These are phyloP conservation scores for Bombus affinis DNA, from an alignment of 1,140 invertebrate genomes.

Conservation along the genomic window DNA sequence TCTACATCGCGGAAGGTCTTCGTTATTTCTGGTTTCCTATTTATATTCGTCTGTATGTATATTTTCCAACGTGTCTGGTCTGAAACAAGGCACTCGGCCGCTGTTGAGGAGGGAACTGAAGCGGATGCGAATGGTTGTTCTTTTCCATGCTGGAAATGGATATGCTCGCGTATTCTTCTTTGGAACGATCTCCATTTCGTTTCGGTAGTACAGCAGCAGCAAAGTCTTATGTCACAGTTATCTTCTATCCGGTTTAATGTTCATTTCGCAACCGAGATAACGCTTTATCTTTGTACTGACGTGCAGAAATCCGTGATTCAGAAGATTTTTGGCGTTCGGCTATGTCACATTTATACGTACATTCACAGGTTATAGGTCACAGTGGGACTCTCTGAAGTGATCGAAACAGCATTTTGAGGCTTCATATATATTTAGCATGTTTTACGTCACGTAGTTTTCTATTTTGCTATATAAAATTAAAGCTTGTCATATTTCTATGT, in stretches of 20 bases:
- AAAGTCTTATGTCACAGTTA: constrained; percentile 11
- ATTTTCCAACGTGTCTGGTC: constrained; percentile 4
- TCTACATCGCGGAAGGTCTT: neutral
- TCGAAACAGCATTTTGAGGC: too few relatives aligned
- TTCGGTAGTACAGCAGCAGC: neutral
- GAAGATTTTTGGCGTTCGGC: neutral
- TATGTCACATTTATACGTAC: too few relatives aligned
- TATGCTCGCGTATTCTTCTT: constrained; percentile 33
- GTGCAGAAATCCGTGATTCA: neutral
- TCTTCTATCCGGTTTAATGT: constrained; percentile 14
- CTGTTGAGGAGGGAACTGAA: constrained; percentile 23
- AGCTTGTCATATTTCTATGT: too few relatives aligned
- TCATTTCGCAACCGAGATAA: neutral
- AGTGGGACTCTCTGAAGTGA: too few relatives aligned
- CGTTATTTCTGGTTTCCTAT: constrained; percentile 36
- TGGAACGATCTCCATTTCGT: constrained; percentile 14
- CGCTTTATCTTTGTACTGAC: neutral
- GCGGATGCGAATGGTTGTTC: constrained; percentile 21
- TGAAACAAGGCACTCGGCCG: constrained; percentile 38
- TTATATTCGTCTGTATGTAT: constrained; percentile 10
- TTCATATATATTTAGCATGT: too few relatives aligned
- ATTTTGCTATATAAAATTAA: too few relatives aligned
- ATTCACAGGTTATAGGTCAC: too few relatives aligned
- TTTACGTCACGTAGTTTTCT: too few relatives aligned
- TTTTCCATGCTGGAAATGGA: constrained; percentile 26